Conservation (phyloP, 2,797 vertebrate genomes). For the Chlorospingus semifuscus region DNA sequence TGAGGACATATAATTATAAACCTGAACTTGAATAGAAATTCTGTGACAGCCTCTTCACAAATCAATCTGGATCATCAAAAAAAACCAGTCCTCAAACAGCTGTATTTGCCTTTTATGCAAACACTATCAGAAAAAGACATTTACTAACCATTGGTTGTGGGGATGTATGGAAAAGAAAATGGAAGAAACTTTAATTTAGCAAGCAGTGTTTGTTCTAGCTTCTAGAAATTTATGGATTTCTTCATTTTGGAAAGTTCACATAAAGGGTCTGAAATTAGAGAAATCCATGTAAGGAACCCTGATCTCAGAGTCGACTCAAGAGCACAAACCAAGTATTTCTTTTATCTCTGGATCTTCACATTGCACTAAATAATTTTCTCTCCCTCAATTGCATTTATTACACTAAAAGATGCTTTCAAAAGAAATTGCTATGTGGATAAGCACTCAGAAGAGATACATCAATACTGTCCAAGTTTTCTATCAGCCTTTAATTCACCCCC, state of each 20-base stretch:
- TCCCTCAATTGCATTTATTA: not conserved
- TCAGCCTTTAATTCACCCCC: not conserved
- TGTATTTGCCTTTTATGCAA: not conserved
- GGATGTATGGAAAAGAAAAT: not conserved
- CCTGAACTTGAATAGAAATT: not conserved
- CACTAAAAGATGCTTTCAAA: not conserved
- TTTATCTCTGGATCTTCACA: not conserved
- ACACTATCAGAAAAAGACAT: not conserved
- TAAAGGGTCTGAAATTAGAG: not conserved
- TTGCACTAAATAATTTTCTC: not conserved
- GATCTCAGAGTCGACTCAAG: not conserved
- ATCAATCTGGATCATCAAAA: not conserved
- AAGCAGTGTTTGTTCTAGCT: not conserved
- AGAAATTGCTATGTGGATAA: not conserved
- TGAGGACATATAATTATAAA: not conserved
- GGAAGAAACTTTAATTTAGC: not conserved
- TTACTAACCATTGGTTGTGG: not conserved
- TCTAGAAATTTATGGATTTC: not conserved
- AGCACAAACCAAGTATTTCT: not conserved
- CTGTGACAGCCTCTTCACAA: conserved; percentile 12
- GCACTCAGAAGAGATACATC: not conserved
- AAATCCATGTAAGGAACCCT: not conserved
- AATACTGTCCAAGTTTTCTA: not conserved
- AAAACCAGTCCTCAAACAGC: not conserved
- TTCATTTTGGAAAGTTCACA: not conserved